Percentiles rank a stretch among this genome's conserved stretches.
Evolutionary conservation across 1,140 invertebrate genomes (phyloP).

Genomic region (Drosophila micromelanica): DNA sequence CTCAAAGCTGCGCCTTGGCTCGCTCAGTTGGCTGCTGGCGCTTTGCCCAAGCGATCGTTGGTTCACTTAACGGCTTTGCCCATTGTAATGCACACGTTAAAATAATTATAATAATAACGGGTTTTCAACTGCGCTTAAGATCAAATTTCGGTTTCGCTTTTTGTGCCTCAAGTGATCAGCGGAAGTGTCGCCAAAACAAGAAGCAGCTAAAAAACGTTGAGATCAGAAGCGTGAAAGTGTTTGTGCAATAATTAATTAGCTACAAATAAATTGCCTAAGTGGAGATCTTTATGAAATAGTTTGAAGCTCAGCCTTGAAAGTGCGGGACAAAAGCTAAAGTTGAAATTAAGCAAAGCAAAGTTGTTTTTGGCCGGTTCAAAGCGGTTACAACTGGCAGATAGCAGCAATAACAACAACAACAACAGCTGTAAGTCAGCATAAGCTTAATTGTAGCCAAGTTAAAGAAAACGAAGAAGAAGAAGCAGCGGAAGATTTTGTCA

Average conservation of each 20-base stretch:
- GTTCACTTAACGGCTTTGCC: constrained; percentile 14
- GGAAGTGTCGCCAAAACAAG: constrained; percentile 22
- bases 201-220: not conserved
- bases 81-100: constrained; percentile 5
- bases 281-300: not conserved
- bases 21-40: constrained; percentile 66
- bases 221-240: constrained; percentile 27
- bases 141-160: constrained; percentile 21
- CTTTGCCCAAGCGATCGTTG: constrained; percentile 55
- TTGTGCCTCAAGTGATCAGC: constrained; percentile 8
- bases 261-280: not conserved
- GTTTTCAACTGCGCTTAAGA: constrained; percentile 37
- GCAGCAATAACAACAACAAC: constrained; percentile 11
- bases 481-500: constrained; percentile 17
- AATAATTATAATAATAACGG: constrained; percentile 56
- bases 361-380: constrained; percentile 47
- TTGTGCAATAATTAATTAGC: constrained; percentile 14
- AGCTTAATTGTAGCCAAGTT: constrained; percentile 39
- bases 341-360: constrained; percentile 12
- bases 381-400: constrained; percentile 46
- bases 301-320: constrained; percentile 40
- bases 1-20: constrained; percentile 64
- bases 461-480: not conserved
- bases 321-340: constrained; percentile 37
- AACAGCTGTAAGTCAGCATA: constrained; percentile 40